Percentiles rank a stretch among this genome's conserved stretches.
Conservation (phyloP, 2,888 invertebrate species). For the Drosophila pseudotakahashii region DNA sequence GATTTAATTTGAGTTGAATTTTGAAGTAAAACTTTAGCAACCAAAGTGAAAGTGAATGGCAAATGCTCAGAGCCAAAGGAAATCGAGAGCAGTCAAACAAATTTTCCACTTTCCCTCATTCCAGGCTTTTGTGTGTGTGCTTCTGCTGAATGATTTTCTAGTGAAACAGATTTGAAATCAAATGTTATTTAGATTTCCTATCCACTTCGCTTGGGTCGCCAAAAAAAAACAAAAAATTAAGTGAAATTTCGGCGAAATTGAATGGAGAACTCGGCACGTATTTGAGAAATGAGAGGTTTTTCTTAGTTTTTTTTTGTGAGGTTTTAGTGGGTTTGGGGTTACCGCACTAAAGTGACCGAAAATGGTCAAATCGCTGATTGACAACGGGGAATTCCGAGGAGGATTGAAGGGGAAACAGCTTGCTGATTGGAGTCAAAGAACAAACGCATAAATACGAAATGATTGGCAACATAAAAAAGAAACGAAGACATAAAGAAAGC, state of each 20-base stretch:
- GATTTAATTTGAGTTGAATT: neutral
- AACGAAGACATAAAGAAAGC: constrained; percentile 26
- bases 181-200: constrained; percentile 36
- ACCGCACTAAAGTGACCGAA: constrained; percentile 39
- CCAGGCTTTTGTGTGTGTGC: neutral
- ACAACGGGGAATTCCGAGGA: constrained; percentile 23
- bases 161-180: constrained; percentile 31
- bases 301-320: neutral
- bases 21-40: neutral
- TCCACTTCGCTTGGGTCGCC: constrained; percentile 4
- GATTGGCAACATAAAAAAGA: constrained; percentile 67
- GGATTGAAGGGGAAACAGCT: constrained; percentile 19
- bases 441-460: constrained; percentile 75
- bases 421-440: constrained; percentile 52
- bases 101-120: neutral
- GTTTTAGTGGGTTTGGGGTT: neutral
- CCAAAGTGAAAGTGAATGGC: constrained; percentile 14
- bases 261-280: constrained; percentile 19
- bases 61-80: constrained; percentile 15
- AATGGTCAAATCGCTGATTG: constrained; percentile 47
- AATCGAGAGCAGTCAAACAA: constrained; percentile 9
- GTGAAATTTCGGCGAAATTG: constrained; percentile 38
- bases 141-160: constrained; percentile 21
- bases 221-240: constrained; percentile 31
- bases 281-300: constrained; percentile 1